These are phyloP conservation scores for Drosophila nasuta DNA, from an alignment of 1,140 invertebrate genomes.

Conservation along the genomic window DNA sequence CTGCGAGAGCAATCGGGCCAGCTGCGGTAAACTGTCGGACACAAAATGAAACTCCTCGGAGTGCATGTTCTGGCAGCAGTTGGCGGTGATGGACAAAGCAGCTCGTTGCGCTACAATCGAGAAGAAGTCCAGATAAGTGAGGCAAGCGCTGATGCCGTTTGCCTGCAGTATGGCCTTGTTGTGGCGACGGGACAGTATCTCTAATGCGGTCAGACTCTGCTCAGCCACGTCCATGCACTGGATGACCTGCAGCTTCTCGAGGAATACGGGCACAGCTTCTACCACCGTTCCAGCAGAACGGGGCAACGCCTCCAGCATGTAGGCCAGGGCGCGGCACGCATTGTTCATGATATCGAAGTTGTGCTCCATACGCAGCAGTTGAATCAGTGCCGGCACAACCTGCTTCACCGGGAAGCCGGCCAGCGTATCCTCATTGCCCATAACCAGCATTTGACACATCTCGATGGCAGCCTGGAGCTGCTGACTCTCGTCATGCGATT, in stretches of 20 bases:
- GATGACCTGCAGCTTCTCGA: constrained; percentile 98
- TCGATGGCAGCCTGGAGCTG: constrained; percentile 98
- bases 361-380: constrained; percentile 95
- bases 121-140: constrained; percentile 99
- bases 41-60: constrained; percentile 97
- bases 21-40: constrained; percentile 93
- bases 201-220: constrained; percentile 97
- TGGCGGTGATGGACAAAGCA: constrained; percentile 97
- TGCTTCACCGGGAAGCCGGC: constrained; percentile 99
- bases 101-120: constrained; percentile 98
- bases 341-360: constrained; percentile 99
- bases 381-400: constrained; percentile 97
- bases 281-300: constrained; percentile 98
- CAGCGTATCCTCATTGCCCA: constrained; percentile 99
- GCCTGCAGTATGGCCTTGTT: constrained; percentile 98
- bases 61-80: constrained; percentile 97
- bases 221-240: constrained; percentile 99
- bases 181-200: constrained; percentile 98
- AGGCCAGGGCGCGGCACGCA: constrained; percentile 98
- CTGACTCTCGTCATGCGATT: constrained; percentile 98
- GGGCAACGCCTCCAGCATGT: constrained; percentile 99
- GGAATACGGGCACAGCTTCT: constrained; percentile 97
- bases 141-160: constrained; percentile 96
- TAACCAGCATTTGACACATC: constrained; percentile 99
- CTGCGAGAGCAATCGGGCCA: constrained; percentile 94